Percentiles rank a stretch among this genome's conserved stretches.
Evolutionary conservation across 2,888 invertebrate species (phyloP).

Genomic region (Monochamus alternatus): DNA sequence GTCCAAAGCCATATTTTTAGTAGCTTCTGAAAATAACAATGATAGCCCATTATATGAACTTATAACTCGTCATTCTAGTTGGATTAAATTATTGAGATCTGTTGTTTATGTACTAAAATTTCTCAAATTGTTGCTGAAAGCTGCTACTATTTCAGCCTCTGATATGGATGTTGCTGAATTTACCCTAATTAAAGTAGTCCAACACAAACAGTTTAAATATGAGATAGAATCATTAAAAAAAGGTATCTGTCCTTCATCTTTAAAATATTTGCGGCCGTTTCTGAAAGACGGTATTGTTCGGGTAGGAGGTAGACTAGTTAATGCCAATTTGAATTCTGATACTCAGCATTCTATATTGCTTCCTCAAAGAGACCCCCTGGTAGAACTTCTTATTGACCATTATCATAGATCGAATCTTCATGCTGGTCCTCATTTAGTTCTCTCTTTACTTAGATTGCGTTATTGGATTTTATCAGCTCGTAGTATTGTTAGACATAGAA

Average conservation of each 20-base stretch:
- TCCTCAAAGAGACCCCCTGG: not conserved
- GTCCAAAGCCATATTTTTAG: not conserved
- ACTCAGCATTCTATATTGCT: slow-evolving; percentile 6
- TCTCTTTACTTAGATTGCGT: not conserved
- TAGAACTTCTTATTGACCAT: not conserved
- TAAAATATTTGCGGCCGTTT: not conserved
- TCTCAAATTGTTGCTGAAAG: not conserved
- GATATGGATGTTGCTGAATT: slow-evolving; percentile 7
- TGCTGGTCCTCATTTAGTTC: slow-evolving; percentile 4
- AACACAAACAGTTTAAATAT: not conserved
- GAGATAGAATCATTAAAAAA: not conserved
- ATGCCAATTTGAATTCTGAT: slow-evolving; percentile 1
- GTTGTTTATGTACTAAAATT: slow-evolving; percentile 11
- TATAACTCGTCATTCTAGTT: slow-evolving; percentile 4
- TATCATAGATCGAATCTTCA: slow-evolving; percentile 3
- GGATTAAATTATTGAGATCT: slow-evolving; percentile 6
- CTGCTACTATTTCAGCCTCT: not conserved
- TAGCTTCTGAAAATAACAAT: not conserved
- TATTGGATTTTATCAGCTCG: too few relatives aligned
- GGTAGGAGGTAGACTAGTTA: not conserved
- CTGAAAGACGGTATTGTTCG: not conserved
- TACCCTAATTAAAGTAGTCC: slow-evolving; percentile 6
- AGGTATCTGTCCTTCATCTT: too few relatives aligned
- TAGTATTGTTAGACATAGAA: not conserved
- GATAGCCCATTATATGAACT: slow-evolving; percentile 9